phyloP scores from a whole-genome alignment of 2,888 invertebrate species.

The Himalopsyche tibetana region DNA sequence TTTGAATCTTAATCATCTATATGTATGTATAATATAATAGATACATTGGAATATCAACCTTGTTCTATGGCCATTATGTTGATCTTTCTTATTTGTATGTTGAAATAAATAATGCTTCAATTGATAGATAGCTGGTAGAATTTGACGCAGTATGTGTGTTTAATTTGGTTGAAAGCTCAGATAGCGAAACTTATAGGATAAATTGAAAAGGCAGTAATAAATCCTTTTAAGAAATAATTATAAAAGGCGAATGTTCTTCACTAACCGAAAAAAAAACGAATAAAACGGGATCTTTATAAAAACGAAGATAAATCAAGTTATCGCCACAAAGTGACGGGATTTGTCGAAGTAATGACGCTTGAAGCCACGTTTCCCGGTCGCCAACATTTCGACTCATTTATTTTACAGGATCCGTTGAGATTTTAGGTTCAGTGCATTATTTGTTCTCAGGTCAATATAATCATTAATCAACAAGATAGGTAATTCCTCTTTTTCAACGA shows the following conservation, averaged over 20 bases:
- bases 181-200: not conserved
- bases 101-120: too few relatives aligned
- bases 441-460: not conserved
- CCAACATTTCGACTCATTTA: slow-evolving; percentile 26
- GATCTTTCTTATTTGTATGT: too few relatives aligned
- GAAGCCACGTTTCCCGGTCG: slow-evolving; percentile 7
- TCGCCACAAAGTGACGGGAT: slow-evolving; percentile 28
- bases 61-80: too few relatives aligned
- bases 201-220: not conserved
- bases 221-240: not conserved
- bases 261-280: not conserved
- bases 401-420: not conserved
- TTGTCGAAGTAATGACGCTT: slow-evolving; percentile 27
- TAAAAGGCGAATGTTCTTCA: not conserved
- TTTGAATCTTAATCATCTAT: too few relatives aligned
- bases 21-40: too few relatives aligned
- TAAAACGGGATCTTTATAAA: slow-evolving; percentile 1
- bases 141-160: not conserved
- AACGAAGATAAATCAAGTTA: slow-evolving; percentile 41
- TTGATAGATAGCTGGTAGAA: too few relatives aligned
- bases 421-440: not conserved
- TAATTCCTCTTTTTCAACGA: not conserved
- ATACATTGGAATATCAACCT: too few relatives aligned
- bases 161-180: not conserved
- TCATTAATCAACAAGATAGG: not conserved